These are phyloP conservation scores for Percopsis omiscomaycus DNA, from an alignment of 2,797 vertebrate genomes.

Conservation along the genomic window DNA sequence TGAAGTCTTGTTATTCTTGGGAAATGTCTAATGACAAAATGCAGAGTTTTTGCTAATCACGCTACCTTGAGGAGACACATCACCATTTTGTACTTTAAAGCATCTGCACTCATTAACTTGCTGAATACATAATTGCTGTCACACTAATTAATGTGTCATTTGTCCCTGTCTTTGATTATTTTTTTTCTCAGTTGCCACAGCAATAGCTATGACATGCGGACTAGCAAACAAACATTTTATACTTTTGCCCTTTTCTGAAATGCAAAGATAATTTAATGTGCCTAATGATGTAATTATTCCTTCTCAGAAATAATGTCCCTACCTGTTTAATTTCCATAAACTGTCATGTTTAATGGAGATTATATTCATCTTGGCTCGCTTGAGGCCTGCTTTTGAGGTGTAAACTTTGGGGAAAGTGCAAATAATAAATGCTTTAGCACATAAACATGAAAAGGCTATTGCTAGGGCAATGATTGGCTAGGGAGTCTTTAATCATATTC, in stretches of 20 bases:
- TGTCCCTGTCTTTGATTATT: conserved; percentile 55
- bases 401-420: conserved; percentile 34
- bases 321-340: conserved; percentile 54
- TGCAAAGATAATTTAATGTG: conserved; percentile 60
- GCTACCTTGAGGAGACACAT: conserved; percentile 57
- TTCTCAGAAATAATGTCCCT: conserved; percentile 26
- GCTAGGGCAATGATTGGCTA: neutral
- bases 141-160: conserved; percentile 66
- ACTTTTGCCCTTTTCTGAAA: conserved; percentile 63
- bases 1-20: conserved; percentile 15
- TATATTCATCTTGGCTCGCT: conserved; percentile 48
- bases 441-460: conserved; percentile 24
- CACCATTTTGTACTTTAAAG: conserved; percentile 65
- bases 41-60: conserved; percentile 54
- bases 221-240: conserved; percentile 40
- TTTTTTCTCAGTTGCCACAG: conserved; percentile 39
- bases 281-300: conserved; percentile 62
- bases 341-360: conserved; percentile 48
- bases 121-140: conserved; percentile 72
- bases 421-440: conserved; percentile 30
- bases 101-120: conserved; percentile 70
- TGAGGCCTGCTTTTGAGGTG: conserved; percentile 34
- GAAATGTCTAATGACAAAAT: conserved; percentile 27
- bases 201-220: conserved; percentile 40
- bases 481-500: conserved; percentile 18